Evolutionary conservation across 2,888 invertebrate species (phyloP).

Genomic region (Drosophila robusta): DNA sequence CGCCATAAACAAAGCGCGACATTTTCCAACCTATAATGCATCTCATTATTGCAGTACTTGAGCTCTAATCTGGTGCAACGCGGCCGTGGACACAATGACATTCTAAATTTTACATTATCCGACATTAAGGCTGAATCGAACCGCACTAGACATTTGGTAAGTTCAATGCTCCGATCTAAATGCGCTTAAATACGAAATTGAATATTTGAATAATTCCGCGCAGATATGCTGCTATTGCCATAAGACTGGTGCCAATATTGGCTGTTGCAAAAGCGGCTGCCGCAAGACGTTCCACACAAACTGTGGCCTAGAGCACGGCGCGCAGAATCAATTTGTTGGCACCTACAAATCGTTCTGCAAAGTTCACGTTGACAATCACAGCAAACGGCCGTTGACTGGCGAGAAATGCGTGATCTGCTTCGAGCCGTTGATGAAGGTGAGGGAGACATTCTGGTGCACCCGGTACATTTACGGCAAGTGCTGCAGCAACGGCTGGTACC

Average conservation of each 20-base stretch:
- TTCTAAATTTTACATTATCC: conserved; percentile 89
- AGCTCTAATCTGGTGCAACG: conserved; percentile 90
- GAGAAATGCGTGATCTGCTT: conserved; percentile 90
- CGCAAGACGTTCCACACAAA: conserved; percentile 90
- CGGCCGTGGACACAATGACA: conserved; percentile 89
- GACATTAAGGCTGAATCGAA: conserved; percentile 90
- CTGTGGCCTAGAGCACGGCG: conserved; percentile 89
- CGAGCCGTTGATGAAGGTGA: conserved; percentile 82
- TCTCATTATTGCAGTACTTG: conserved; percentile 87
- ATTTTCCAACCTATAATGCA: neutral
- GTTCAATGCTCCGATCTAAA: conserved; percentile 47
- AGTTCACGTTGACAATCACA: conserved; percentile 43
- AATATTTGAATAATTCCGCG: neutral
- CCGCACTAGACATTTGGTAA: conserved; percentile 89
- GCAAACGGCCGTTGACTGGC: conserved; percentile 14
- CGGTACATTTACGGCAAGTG: conserved; percentile 90
- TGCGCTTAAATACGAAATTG: too few species aligned
- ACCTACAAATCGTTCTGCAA: conserved; percentile 86
- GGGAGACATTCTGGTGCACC: conserved; percentile 82
- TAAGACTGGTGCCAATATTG: conserved; percentile 89
- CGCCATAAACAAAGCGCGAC: neutral
- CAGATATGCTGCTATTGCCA: conserved; percentile 90
- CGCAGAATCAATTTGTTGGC: conserved; percentile 88
- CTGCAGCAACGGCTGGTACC: conserved; percentile 92
- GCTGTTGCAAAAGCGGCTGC: conserved; percentile 91